Base-by-base conservation (phyloP, 2,113 vertebrate species). In the Isichthys henryi region DNA sequence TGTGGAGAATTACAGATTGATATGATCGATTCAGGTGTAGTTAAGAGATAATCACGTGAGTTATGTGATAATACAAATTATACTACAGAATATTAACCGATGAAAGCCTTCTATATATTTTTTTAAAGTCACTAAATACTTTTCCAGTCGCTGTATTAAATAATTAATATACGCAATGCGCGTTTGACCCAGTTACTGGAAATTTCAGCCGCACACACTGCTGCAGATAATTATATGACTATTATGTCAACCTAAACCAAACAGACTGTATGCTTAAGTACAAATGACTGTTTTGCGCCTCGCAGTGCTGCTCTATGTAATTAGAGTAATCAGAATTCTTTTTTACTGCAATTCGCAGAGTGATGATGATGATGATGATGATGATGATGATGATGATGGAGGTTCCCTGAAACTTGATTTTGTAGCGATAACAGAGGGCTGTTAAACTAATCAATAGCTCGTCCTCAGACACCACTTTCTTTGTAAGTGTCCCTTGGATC, bases 401-500 rank as follows among this genome's bases (percentile, higher is more conserved):
- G 90, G 90, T 89, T 52, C 88, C 92, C 45, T 77, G 0, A 56
- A 43, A 88, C 89, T 53, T 39, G 89, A 35, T 91, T 53, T 87
- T 45, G 90, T 90, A 92, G 91, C 27, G 62, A 88, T 90, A 91
- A 88, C 91, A 88, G 91, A 58, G 88, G 50, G 3, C 88, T 1
- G 74, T 74, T 87, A 86, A 91, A 89, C 90, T 90, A 92, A 93
- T 93, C 93, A 6, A 48, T 94, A 86, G 45, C 82, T 91, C 91
- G 92, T 94, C 93, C 94, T 94, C 83, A 31, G 56, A 89, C 91
- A 90, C 91, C 52, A 88, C 92, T 91, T 53, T 89, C 88, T 93
- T 77, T 91, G 92, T 91, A 90, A 35, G 0, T 89, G 56, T 93
- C 88, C 92, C 88, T 92, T 86, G 88, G 87, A 90, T 89, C 89